Base-by-base conservation (phyloP, 2,888 invertebrate genomes). In the Pasiphila rectangulata region DNA sequence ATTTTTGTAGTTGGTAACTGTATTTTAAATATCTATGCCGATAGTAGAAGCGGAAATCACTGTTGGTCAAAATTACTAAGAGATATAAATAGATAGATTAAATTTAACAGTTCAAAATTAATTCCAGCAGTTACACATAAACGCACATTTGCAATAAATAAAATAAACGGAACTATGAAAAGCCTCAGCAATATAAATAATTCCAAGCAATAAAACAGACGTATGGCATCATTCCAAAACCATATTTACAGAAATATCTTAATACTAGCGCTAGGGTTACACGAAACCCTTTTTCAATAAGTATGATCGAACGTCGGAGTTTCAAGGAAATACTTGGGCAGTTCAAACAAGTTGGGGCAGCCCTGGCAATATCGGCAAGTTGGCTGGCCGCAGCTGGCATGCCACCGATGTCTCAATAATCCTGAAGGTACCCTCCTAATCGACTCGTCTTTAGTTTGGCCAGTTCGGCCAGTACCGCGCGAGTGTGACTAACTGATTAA, bases 401-500 rank as follows among this genome's bases (percentile, higher is more conserved):
- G 68, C 69, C 75, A 73, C 71, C 81, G 72, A 88, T 82, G 87
- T 86, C 87, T 88, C 87, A 87, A 88, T 88, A 88, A 86, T 83
- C 79, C 76, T 77, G 76, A 80, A 86, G 86, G 83, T 83, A 75
- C 83, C 83, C 79, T 79, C 79, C 84, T 86, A 87, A 88, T 87
- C 87, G 86, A 85, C 83, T 88, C 83, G 77, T 83, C 85, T 83
- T 81, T 75, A 77, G 70, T 82, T 75, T 76, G 79, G 72, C 84
- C 39, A 43, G 41, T 42, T 42, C 34, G 35, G 30, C 25, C 44
- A 77, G 70, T 83, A 72, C 77, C 79, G 72, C 84, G 74, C 88
- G 87, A 88, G 87, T 88, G 88, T 78, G 86, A 79, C 83, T 85
- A 85, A 86, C 88, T 87, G 87, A 88, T 88, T 87, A 86, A 87